phyloP scores from a whole-genome alignment of 2,113 vertebrate genomes.

The Odontophorus gujanensis region DNA sequence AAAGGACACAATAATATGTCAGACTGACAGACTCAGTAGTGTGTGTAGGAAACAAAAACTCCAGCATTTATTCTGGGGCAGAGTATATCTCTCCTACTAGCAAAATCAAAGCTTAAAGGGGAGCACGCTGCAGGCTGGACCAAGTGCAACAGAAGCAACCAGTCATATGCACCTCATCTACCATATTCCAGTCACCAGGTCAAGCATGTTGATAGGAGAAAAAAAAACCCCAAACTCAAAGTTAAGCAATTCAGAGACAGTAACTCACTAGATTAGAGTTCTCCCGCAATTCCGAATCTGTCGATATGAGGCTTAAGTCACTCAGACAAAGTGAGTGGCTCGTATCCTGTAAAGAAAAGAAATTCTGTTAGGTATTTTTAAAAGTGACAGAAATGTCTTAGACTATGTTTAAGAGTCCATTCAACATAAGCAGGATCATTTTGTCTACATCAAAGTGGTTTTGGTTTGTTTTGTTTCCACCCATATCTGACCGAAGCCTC shows the following conservation, averaged over 20 bases:
- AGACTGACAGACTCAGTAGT: neutral
- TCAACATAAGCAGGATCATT: neutral
- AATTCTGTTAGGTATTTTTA: neutral
- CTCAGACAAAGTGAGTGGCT: slow-evolving; percentile 97
- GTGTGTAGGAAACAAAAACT: neutral
- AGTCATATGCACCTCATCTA: neutral
- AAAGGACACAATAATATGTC: neutral
- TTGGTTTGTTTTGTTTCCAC: neutral
- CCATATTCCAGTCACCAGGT: neutral
- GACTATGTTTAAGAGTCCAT: neutral
- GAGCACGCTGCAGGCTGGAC: neutral
- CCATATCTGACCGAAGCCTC: neutral
- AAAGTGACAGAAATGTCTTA: neutral
- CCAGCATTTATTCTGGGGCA: too few species aligned
- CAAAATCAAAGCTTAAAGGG: neutral
- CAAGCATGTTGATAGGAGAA: neutral
- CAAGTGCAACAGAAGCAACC: neutral
- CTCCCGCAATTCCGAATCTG: slow-evolving; percentile 93
- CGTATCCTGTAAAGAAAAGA: slow-evolving; percentile 84
- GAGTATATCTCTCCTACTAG: neutral
- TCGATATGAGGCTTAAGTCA: slow-evolving; percentile 95
- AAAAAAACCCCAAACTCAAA: neutral
- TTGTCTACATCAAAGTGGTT: fast-evolving
- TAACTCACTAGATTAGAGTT: slow-evolving; percentile 88
- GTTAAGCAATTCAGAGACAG: neutral